phyloP scores from a whole-genome alignment of 1,140 invertebrate genomes.

The Drosophila prosaltans region DNA sequence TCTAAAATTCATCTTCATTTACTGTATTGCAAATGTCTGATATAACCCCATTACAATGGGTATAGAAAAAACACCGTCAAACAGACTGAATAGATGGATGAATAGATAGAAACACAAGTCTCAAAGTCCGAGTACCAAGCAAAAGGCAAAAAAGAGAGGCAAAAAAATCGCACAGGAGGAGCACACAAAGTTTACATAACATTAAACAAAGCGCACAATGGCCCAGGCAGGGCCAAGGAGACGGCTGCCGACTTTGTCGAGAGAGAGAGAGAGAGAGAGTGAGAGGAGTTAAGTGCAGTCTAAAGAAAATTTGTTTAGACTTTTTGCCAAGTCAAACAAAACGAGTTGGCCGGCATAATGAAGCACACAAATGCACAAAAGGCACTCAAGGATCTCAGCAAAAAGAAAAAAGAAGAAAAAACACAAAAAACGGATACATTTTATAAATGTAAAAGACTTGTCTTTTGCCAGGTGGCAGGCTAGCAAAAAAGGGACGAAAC shows the following conservation, averaged over 20 bases:
- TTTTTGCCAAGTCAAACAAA: slow-evolving; percentile 78
- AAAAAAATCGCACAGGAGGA: slow-evolving; percentile 29
- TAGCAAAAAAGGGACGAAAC: slow-evolving; percentile 3
- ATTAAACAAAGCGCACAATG: slow-evolving; percentile 81
- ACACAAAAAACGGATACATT: slow-evolving; percentile 27
- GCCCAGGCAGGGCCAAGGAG: slow-evolving; percentile 20
- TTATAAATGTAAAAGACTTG: slow-evolving; percentile 57
- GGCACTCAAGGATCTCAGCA: slow-evolving; percentile 23
- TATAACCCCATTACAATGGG: slow-evolving; percentile 1
- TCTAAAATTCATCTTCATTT: no score
- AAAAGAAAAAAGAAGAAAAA: slow-evolving; percentile 2
- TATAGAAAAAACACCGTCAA: slow-evolving; percentile 36
- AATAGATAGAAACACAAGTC: slow-evolving; percentile 71
- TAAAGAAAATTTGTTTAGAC: slow-evolving; percentile 72
- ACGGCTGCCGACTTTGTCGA: slow-evolving; percentile 27
- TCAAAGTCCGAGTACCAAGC: slow-evolving; percentile 46
- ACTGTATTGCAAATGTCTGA: background rate
- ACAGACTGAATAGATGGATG: slow-evolving; percentile 67
- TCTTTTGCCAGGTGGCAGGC: slow-evolving; percentile 33
- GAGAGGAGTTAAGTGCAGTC: slow-evolving; percentile 55
- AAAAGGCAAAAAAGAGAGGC: slow-evolving; percentile 35
- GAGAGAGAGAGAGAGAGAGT: background rate
- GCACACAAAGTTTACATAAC: slow-evolving; percentile 76
- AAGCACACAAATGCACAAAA: slow-evolving; percentile 74
- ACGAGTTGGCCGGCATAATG: slow-evolving; percentile 74